Base-by-base conservation (phyloP, 2,797 vertebrate species). In the Bovichtus variegatus region DNA sequence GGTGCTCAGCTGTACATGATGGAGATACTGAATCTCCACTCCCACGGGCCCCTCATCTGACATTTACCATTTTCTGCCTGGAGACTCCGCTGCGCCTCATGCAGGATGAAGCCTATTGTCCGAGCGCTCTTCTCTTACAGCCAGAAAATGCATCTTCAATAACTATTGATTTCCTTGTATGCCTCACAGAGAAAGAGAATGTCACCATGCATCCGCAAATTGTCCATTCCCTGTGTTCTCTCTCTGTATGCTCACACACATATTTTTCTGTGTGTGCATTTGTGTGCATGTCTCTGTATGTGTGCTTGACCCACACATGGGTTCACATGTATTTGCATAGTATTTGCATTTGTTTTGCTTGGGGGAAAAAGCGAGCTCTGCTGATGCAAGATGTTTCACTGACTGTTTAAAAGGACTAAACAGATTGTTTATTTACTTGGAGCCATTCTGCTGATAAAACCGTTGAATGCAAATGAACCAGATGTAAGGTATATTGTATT, bases 11-110 rank as follows among this genome's bases (percentile, higher is more conserved):
- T 34, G 70, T 69, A 80, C 75, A 85, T 54, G 60, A 74, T 89
- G 83, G 72, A 81, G 59, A 58, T 49, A 62, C 46, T 27, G 70
- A 36, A 71, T 76, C 29, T 69, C 41, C 58, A 53, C 73, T 79
- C 79, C 82, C 80, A 72, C 38, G 9, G 60, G 79, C 71, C 41
- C 41, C 29, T 67, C 61, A 71, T 59, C 78, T 87, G 89, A 92
- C 91, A 92, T 93, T 90, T 92, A 79, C 68, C 70, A 65, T 75
- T 54, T 91, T 88, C 84, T 82, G 77, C 82, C 66, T 23, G 64
- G 58, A 85, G 79, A 88, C 70, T 63, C 49, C 2, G 36, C 59
- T 62, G 69, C 19, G 73, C 63, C 58, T 71, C 43, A 51, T 73
- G 74, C 75, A 59, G 64, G 76, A 61, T 80, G 54, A 83, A 72